A percentile compares a stretch with the other conserved stretches of the same genome.
Conservation (phyloP, 2,888 invertebrate species). For the Ophioninae sp. region DNA sequence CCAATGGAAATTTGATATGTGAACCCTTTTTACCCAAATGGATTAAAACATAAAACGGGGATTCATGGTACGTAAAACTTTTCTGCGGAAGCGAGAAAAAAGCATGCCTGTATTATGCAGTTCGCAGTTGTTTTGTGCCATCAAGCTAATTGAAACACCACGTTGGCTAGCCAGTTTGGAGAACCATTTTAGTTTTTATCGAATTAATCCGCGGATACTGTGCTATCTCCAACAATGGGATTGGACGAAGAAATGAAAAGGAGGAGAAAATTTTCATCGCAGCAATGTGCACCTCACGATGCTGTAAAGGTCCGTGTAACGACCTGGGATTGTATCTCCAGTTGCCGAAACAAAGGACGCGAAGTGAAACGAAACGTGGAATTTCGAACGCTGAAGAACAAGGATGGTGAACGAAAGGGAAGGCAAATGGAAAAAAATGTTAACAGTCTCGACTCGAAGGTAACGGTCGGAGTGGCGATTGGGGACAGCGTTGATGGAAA, state of each 20-base stretch:
- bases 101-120: neutral
- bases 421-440: constrained; percentile 49
- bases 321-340: constrained; percentile 6
- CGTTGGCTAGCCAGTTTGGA: neutral
- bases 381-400: constrained; percentile 29
- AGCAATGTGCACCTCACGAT: neutral
- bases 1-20: neutral
- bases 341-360: constrained; percentile 25
- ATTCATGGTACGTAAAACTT: neutral
- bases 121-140: neutral
- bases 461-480: constrained; percentile 44
- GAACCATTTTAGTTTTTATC: constrained; percentile 21
- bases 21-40: neutral
- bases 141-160: constrained; percentile 6
- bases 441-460: constrained; percentile 37
- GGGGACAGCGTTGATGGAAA: constrained; percentile 56
- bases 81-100: neutral
- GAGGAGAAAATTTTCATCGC: constrained; percentile 10
- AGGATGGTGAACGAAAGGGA: constrained; percentile 27
- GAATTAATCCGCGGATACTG: constrained; percentile 19
- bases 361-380: constrained; percentile 27
- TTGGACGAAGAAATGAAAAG: neutral
- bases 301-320: neutral
- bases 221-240: constrained; percentile 14
- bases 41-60: neutral